Percentiles rank a stretch among this genome's conserved stretches.
phyloP scores from a whole-genome alignment of 2,888 invertebrate species.

The Pachymerium ferrugineum region DNA sequence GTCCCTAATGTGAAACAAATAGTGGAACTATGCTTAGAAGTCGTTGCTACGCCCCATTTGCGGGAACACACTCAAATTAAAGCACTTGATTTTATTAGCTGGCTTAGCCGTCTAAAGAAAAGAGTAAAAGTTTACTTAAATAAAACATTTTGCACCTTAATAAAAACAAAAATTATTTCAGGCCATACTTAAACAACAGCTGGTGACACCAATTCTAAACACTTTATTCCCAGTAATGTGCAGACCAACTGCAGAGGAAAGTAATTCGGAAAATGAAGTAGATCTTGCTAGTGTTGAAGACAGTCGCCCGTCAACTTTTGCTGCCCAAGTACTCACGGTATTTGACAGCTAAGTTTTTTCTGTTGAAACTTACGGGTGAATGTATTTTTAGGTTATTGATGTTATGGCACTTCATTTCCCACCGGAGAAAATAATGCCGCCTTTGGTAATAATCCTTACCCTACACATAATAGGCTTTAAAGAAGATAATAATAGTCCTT shows the following conservation, averaged over 20 bases:
- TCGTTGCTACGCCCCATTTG: background rate
- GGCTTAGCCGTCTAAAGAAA: background rate
- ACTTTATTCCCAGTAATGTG: conserved; percentile 66
- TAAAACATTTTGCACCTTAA: background rate
- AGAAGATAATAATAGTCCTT: background rate
- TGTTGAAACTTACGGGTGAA: background rate
- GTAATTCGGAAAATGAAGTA: conserved; percentile 60
- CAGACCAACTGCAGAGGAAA: conserved; percentile 56
- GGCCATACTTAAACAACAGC: conserved; percentile 62
- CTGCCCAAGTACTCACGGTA: conserved; percentile 54
- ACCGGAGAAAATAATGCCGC: conserved; percentile 67
- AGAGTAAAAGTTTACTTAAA: background rate
- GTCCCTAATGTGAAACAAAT: background rate
- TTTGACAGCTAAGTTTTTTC: background rate
- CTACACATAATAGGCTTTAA: background rate
- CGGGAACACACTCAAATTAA: conserved; percentile 11
- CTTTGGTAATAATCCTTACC: conserved; percentile 53
- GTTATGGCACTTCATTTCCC: conserved; percentile 66
- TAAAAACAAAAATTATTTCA: conserved; percentile 41
- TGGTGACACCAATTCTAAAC: conserved; percentile 62
- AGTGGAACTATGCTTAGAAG: conserved; percentile 13
- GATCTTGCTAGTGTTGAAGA: conserved; percentile 48
- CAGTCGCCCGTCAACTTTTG: conserved; percentile 60
- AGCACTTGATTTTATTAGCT: conserved; percentile 8
- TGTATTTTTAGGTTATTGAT: conserved; percentile 56